Evolutionary conservation across 2,113 vertebrate genomes (phyloP).

Genomic region (Bagarius yarrelli): DNA sequence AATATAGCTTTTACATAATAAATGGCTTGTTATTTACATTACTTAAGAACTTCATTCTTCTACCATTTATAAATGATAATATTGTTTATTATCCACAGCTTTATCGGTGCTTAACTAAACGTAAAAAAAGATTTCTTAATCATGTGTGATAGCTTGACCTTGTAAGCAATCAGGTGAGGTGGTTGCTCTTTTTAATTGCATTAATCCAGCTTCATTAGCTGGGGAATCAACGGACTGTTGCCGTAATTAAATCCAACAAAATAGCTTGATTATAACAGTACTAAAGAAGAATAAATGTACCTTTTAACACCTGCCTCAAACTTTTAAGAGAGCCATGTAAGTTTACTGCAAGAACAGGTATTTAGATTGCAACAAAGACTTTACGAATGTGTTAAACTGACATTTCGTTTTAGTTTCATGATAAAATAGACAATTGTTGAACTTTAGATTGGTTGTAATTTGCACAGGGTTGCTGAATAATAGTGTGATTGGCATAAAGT

Average conservation of each 20-base stretch:
- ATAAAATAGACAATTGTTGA: background rate
- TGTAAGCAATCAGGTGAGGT: conserved; percentile 31
- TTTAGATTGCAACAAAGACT: background rate
- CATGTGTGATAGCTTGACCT: conserved; percentile 37
- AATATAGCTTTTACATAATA: background rate
- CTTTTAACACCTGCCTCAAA: background rate
- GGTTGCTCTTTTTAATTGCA: conserved; percentile 39
- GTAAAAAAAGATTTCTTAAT: conserved; percentile 34
- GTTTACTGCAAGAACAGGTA: background rate
- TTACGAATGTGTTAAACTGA: background rate
- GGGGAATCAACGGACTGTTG: conserved; percentile 39
- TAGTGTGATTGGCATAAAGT: conserved; percentile 25
- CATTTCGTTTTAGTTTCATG: background rate
- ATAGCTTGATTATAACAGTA: conserved; percentile 31
- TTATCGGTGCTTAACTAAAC: background rate
- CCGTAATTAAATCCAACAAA: conserved; percentile 42
- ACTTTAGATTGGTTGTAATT: background rate
- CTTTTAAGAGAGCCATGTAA: too few species aligned
- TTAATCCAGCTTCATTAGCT: conserved; percentile 48
- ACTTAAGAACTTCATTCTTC: background rate
- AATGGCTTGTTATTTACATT: background rate
- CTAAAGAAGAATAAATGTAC: conserved; percentile 19
- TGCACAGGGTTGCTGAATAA: background rate
- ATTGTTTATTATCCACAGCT: background rate
- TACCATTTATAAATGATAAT: background rate